Conservation (phyloP, 2,797 vertebrate genomes). For the Coendou prehensilis region DNA sequence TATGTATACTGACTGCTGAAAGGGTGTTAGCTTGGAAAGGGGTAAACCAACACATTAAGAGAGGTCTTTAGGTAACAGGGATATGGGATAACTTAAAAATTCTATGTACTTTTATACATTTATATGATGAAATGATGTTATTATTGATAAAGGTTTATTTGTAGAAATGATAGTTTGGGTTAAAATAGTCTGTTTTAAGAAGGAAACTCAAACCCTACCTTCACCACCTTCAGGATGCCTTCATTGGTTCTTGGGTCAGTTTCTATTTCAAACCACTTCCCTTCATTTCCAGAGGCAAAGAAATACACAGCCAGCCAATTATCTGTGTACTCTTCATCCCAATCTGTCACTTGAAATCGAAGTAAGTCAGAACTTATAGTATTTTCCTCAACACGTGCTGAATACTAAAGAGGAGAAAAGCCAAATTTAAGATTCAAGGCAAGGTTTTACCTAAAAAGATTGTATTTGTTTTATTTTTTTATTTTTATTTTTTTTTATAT, state of each 20-base stretch:
- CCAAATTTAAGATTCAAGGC: constrained; percentile 33
- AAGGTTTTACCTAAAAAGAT: constrained; percentile 1
- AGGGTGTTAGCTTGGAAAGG: constrained; percentile 31
- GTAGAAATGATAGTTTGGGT: constrained; percentile 27
- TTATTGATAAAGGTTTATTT: constrained; percentile 34
- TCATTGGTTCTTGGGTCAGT: constrained; percentile 94
- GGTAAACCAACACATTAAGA: neutral
- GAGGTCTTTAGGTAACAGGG: neutral
- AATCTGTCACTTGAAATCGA: constrained; percentile 93
- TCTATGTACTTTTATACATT: neutral
- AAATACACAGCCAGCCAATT: constrained; percentile 93
- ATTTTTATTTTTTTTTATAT: no score
- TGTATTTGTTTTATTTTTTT: neutral
- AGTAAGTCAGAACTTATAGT: constrained; percentile 92
- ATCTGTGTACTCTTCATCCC: constrained; percentile 90
- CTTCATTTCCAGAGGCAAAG: constrained; percentile 95
- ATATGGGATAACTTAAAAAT: neutral
- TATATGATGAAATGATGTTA: neutral
- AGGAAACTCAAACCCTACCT: constrained; percentile 90
- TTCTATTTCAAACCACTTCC: constrained; percentile 93
- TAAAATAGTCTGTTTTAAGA: neutral
- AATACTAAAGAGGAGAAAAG: constrained; percentile 90
- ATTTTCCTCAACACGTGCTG: constrained; percentile 93
- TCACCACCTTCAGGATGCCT: constrained; percentile 93
- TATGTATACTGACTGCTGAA: neutral